Base-by-base conservation (phyloP, 2,113 vertebrate genomes). In the Chinchilla lanigera region DNA sequence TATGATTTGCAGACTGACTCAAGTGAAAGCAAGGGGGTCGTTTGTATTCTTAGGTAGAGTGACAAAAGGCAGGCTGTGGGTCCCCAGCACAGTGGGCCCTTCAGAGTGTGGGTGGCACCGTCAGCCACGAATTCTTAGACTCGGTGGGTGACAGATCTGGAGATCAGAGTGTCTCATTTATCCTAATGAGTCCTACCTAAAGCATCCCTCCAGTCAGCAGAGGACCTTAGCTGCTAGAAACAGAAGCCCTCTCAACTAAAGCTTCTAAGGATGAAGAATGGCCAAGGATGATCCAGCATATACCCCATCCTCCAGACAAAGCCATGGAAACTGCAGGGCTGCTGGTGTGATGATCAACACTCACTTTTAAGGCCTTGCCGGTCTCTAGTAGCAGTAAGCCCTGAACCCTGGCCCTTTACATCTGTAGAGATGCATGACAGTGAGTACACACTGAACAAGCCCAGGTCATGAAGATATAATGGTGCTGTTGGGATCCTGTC, bases 21-120 rank as follows among this genome's bases (percentile, higher is more conserved):
- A 5, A n/a, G 22, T 0, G 0, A 54, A 16, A 63, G 16, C 19
- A 0, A 1, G n/a, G 35, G 1, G 0, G 10, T 0, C 2, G 2
- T 47, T 26, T 75, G 19, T 11, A 5, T 20, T 20, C 41, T 47
- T 1, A 14, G 41, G 38, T 38, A 50, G 30, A 41, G 35, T 20
- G 41, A 41, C 10, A 1, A 17, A 19, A 13, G 13, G 26, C 4
- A 26, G 44, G 10, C 3, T 7, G 7, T 1, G 44, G 67, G 7
- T 7, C 3, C 22, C 28, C 86, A 4, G 14, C 2, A 1, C 10
- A 12, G 33, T 0, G 6, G 35, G 24, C 33, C 0, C 14, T 1
- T 12, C 8, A 1, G 77, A 60, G 20, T 14, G 56, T 8, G n/a
- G 33, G 14, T 7, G 54, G 47, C 6, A 8, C 30, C 33, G 0